phyloP scores from a whole-genome alignment of 2,888 invertebrate genomes.

The Ormyrus labotus region DNA sequence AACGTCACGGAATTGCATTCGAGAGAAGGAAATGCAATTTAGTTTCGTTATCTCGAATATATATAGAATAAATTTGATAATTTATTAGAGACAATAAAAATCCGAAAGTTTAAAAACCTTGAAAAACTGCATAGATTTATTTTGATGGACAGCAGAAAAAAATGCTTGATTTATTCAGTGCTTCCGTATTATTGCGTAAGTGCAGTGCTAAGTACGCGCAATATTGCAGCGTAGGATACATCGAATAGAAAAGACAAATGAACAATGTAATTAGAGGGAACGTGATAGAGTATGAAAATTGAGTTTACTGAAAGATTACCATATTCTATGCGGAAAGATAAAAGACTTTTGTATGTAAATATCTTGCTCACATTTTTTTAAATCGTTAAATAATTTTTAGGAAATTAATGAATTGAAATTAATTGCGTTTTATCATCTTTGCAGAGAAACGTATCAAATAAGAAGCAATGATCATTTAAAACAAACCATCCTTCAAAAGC shows the following conservation, averaged over 20 bases:
- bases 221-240: slow-evolving; percentile 6
- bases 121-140: slow-evolving; percentile 23
- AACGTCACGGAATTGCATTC: background rate
- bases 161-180: slow-evolving; percentile 17
- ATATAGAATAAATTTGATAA: slow-evolving; percentile 2
- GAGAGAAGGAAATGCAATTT: background rate
- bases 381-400: too few relatives aligned
- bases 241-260: slow-evolving; percentile 14
- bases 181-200: slow-evolving; percentile 26
- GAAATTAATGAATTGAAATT: too few relatives aligned
- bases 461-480: too few relatives aligned
- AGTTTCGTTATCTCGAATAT: slow-evolving; percentile 6
- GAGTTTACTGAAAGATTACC: slow-evolving; percentile 10
- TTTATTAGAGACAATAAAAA: slow-evolving; percentile 1
- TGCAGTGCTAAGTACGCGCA: background rate
- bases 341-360: background rate
- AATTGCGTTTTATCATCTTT: too few relatives aligned
- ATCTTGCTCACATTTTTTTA: background rate
- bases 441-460: too few relatives aligned
- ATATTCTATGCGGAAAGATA: slow-evolving; percentile 10
- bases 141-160: slow-evolving; percentile 27
- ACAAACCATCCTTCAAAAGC: background rate
- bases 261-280: slow-evolving; percentile 12
- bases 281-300: slow-evolving; percentile 20
- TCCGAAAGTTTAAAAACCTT: slow-evolving; percentile 1